Percentiles rank a stretch among this genome's conserved stretches.
These are phyloP conservation scores for Pseudocheirus occidentalis DNA, from an alignment of 2,797 vertebrate species.

Conservation along the genomic window DNA sequence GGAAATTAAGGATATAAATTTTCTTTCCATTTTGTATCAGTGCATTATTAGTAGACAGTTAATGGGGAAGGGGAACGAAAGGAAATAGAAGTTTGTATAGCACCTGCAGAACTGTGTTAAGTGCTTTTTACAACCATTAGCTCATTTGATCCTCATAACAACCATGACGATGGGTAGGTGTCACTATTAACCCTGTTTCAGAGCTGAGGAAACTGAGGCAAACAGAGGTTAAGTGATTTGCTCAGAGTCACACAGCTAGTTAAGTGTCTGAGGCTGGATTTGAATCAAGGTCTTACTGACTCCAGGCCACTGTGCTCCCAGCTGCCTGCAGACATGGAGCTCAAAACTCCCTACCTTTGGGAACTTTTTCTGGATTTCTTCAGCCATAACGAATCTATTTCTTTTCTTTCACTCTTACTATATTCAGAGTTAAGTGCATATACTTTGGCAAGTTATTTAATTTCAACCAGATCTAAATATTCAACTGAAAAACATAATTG, in stretches of 20 bases:
- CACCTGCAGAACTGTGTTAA: neutral
- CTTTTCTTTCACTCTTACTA: conserved; percentile 1
- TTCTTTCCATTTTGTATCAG: neutral
- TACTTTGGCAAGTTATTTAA: neutral
- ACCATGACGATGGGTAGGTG: neutral
- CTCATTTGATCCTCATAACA: neutral
- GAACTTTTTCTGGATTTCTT: neutral
- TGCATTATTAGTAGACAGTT: neutral
- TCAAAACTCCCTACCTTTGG: neutral
- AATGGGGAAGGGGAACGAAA: neutral
- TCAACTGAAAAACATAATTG: neutral
- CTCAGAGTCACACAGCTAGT: neutral
- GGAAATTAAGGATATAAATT: neutral
- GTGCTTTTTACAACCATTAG: neutral
- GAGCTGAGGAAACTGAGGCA: neutral
- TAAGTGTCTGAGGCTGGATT: neutral
- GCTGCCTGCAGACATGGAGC: neutral
- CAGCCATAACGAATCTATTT: neutral
- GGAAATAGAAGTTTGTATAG: neutral
- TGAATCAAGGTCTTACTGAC: neutral
- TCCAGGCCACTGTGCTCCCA: neutral
- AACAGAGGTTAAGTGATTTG: neutral
- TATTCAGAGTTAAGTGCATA: neutral
- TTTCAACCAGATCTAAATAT: neutral
- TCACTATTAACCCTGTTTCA: neutral